Evolutionary conservation across 1,140 invertebrate species (phyloP).

Genomic region (Micrasema minimum): DNA sequence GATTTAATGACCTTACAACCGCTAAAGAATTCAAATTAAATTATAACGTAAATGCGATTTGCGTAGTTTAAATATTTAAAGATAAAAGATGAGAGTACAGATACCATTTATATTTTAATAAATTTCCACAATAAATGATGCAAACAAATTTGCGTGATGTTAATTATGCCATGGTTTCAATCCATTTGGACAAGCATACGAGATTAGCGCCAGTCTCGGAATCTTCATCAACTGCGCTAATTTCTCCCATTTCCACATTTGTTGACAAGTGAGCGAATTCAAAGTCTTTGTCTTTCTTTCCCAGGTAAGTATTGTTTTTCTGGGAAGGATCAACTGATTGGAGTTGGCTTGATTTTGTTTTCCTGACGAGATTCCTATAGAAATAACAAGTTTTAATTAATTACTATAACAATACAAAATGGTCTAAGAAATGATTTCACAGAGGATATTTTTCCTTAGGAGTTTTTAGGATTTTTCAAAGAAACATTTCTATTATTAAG

Average conservation of each 20-base stretch:
- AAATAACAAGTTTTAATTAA: slow-evolving; percentile 9
- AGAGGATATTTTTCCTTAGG: too few species aligned
- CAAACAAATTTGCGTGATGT: too few species aligned
- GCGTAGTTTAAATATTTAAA: too few species aligned
- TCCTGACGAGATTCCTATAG: slow-evolving; percentile 77
- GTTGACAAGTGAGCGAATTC: slow-evolving; percentile 78
- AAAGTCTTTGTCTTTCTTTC: slow-evolving; percentile 82
- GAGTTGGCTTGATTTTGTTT: slow-evolving; percentile 81
- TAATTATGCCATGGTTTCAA: slow-evolving; percentile 55
- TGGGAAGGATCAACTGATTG: slow-evolving; percentile 76
- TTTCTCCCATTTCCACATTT: slow-evolving; percentile 80
- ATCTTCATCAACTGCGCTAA: slow-evolving; percentile 71
- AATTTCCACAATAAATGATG: too few species aligned
- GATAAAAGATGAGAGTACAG: too few species aligned
- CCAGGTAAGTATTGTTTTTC: slow-evolving; percentile 72
- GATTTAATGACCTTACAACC: too few species aligned
- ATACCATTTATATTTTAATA: too few species aligned
- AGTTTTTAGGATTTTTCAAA: too few species aligned
- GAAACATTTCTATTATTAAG: too few species aligned
- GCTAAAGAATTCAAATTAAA: too few species aligned
- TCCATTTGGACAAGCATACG: slow-evolving; percentile 72
- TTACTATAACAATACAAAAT: slow-evolving; percentile 1
- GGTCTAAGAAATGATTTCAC: too few species aligned
- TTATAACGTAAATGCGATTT: too few species aligned
- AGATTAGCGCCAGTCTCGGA: slow-evolving; percentile 68